Base-by-base conservation (phyloP, 2,797 vertebrate species). In the Sternarchorhynchus goeldii region DNA sequence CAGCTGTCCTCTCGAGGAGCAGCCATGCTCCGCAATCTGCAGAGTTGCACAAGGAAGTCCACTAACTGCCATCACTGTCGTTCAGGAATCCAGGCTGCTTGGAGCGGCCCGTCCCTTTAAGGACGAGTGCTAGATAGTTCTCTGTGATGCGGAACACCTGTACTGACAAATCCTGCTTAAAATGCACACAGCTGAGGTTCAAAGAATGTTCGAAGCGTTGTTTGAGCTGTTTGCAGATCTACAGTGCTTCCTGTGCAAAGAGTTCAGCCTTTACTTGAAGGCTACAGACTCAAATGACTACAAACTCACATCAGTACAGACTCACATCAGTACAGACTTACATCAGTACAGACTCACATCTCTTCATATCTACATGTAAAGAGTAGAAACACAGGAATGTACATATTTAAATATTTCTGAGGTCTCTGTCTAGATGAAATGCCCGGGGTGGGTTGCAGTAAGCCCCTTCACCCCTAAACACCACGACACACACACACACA, bases 381-480 rank as follows among this genome's bases (percentile, higher is more conserved):
- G 3, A 62, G 55, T 6, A 4, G 4, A 81, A 50, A 74, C 53
- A 8, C 41, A 20, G 17, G 41, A 67, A 67, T 67, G 58, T 66
- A 12, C 55, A 68, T 77, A 68, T 77, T 73, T 59, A 12, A 39
- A 68, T 77, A 68, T 77, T 73, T 60, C 39, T 63, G 18, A 62
- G 66, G 75, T 41, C 69, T 62, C 50, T 14, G 36, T 45, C 39
- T 6, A 31, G 65, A 64, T 76, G 34, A 76, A 67, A 81, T 73
- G 60, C 25, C 60, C 39, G 72, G 55, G 55, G 69, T 77, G 62
- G 60, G 73, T 77, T 60, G 59, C 55, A 29, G 63, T 60, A 58
- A 67, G 75, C 20, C 65, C 3, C 17, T 17, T 41, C 25, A 1
- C 6, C 34, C n/a, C n/a, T 10, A 32, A 17, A 62, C 32, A 64